phyloP scores from a whole-genome alignment of 2,113 vertebrate species.

The Columba janthina region DNA sequence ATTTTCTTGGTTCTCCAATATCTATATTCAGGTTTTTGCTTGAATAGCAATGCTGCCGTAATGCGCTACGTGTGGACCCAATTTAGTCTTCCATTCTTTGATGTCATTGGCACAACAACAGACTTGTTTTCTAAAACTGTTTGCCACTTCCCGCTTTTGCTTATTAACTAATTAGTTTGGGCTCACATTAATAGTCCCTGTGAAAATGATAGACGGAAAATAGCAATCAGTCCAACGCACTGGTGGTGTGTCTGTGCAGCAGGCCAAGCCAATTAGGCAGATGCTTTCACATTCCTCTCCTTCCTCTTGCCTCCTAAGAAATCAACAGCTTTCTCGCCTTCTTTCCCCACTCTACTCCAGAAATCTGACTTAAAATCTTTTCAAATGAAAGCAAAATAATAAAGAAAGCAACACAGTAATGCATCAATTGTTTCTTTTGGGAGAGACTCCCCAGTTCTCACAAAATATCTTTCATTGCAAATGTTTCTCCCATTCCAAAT shows the following conservation, averaged over 20 bases:
- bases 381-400: neutral
- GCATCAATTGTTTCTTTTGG: neutral
- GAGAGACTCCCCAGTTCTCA: neutral
- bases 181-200: neutral
- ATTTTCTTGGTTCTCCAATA: neutral
- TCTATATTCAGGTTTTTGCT: neutral
- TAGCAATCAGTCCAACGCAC: neutral
- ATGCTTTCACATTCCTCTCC: neutral
- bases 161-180: conserved; percentile 34
- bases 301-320: neutral
- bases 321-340: neutral
- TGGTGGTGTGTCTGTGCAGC: neutral
- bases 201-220: neutral
- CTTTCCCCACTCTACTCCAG: neutral
- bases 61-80: neutral
- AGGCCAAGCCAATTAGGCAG: neutral
- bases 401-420: neutral
- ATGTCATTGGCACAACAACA: neutral
- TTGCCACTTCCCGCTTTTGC: conserved; percentile 30
- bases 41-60: neutral
- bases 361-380: neutral
- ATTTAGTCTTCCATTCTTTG: neutral
- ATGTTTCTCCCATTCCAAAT: neutral
- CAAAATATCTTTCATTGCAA: neutral
- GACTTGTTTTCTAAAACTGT: conserved; percentile 2